Evolutionary conservation across 2,888 invertebrate genomes (phyloP).

Genomic region (Petrolisthes cinctipes): DNA sequence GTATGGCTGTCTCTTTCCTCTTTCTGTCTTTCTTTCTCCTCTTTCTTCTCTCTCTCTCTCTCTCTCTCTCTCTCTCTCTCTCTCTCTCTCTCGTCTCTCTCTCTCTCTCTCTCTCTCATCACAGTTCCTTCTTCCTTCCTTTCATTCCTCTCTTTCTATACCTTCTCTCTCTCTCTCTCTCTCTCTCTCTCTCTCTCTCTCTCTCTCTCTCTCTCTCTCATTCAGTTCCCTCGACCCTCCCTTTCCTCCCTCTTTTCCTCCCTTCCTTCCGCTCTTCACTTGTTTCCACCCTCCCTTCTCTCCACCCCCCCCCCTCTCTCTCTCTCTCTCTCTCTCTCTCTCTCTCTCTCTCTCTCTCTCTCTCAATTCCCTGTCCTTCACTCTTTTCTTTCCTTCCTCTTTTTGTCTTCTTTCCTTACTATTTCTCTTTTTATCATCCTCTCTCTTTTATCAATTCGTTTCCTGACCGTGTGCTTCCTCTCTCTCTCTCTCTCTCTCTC

Average conservation of each 20-base stretch:
- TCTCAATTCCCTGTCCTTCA: not conserved
- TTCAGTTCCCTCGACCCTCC: not conserved
- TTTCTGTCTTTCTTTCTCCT: not conserved
- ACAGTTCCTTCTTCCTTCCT: not conserved
- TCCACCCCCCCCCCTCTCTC: slow-evolving; percentile 2
- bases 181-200: not conserved
- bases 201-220: not conserved
- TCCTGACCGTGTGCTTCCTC: not conserved
- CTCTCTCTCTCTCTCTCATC: not conserved
- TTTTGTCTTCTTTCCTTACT: not conserved
- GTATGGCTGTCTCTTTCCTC: not conserved
- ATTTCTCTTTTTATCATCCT: not conserved
- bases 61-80: not conserved
- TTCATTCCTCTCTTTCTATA: not conserved
- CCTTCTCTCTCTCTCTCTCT: not conserved
- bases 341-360: not conserved
- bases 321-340: not conserved
- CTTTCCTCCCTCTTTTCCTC: not conserved
- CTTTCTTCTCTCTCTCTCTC: not conserved
- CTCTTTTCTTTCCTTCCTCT: not conserved
- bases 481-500: not conserved
- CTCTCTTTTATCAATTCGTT: not conserved
- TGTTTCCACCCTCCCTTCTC: not conserved
- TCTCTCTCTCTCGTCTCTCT: not conserved
- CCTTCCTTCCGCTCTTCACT: not conserved